Conservation (phyloP, 2,888 invertebrate species). For the Sisyra terminalis region DNA sequence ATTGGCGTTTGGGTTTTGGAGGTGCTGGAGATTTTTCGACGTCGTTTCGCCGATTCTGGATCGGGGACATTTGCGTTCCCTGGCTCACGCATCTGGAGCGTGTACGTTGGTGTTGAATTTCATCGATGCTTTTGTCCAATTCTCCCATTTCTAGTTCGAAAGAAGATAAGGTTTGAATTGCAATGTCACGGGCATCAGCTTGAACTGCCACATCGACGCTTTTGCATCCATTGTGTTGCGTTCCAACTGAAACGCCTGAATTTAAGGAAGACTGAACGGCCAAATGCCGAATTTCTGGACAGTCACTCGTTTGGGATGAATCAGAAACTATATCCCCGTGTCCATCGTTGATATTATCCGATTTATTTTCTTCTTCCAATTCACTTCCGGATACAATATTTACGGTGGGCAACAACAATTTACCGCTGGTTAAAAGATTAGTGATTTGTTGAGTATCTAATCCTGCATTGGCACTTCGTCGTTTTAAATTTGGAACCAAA, state of each 20-base stretch:
- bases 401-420: constrained; percentile 21
- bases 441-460: constrained; percentile 28
- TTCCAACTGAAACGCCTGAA: constrained; percentile 30
- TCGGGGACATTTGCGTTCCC: constrained; percentile 13
- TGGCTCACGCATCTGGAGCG: constrained; percentile 13
- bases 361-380: constrained; percentile 23
- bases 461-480: constrained; percentile 31
- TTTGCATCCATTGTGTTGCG: constrained; percentile 18
- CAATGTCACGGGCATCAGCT: constrained; percentile 35
- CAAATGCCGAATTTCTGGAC: constrained; percentile 29
- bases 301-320: constrained; percentile 22
- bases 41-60: constrained; percentile 15
- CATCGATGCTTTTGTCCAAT: constrained; percentile 10
- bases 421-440: constrained; percentile 22
- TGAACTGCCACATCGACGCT: constrained; percentile 38
- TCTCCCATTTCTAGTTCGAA: constrained; percentile 12
- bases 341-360: constrained; percentile 19
- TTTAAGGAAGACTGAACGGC: constrained; percentile 25
- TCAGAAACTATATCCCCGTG: constrained; percentile 18
- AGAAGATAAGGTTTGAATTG: constrained; percentile 24
- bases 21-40: constrained; percentile 16
- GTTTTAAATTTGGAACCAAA: constrained; percentile 36
- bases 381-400: constrained; percentile 20
- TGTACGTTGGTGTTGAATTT: constrained; percentile 11
- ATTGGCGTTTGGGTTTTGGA: constrained; percentile 20